Base-by-base conservation (phyloP, 2,113 vertebrate genomes). In the Hylia prasina region DNA sequence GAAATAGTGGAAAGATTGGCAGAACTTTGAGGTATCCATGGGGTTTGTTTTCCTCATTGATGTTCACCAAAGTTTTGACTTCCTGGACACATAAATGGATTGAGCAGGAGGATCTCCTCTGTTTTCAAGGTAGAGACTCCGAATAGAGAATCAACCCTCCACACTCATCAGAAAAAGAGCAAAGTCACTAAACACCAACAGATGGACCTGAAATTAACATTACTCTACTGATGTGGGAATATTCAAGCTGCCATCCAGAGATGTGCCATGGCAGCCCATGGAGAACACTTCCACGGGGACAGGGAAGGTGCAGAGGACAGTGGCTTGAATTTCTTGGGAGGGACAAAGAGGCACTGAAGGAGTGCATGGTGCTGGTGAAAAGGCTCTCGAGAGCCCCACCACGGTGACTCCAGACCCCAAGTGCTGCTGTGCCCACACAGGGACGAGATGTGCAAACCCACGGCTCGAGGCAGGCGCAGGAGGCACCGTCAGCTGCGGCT, bases 401-500 rank as follows among this genome's bases (percentile, higher is more conserved):
- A 0, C 1, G 33, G 22, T 4, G 17, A 14, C 23, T 77, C 57
- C 4, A 30, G 31, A 31, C 19, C 37, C 77, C 1, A 27, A 28
- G 16, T 2, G 31, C 15, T 4, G 31, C 10, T 1, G 4, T 22
- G 25, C 53, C n/a, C 58, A 42, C 23, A 0, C 30, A 2, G 4
- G 1, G 6, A 15, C 40, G 10, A 19, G 27, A 42, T 4, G 30
- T 8, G 42, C 48, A 88, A 39, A 48, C 3, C 53, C 80, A 45
- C 10, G 0, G 6, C 44, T 21, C 2, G 13, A 15, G 63, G 42
- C 2, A 1, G 61, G 19, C 47, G 47, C 51, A 30, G 57, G 48
- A 76, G 53, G 31, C 66, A 61, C 68, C 71, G 18, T 42, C 87
- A 80, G 80, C 68, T 81, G 91, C 2, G 19, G 37, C 54, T 51